These are phyloP conservation scores for Pseudomyrmex gracilis DNA, from an alignment of 1,140 invertebrate genomes.

Conservation along the genomic window DNA sequence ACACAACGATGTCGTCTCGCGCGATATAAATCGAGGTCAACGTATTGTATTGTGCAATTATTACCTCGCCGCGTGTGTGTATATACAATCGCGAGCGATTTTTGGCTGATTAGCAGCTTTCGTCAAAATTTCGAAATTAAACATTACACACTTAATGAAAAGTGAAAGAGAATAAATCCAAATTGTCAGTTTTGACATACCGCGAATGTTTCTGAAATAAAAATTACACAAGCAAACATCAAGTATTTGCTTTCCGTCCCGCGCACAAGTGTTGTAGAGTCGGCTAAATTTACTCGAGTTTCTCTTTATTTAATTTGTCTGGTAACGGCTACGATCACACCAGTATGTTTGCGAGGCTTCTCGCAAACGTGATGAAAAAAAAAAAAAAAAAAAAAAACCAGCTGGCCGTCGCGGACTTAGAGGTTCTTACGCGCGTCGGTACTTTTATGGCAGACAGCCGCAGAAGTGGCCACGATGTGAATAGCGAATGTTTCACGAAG, in stretches of 20 bases:
- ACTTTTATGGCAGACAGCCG: neutral
- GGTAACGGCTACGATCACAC: neutral
- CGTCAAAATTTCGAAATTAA: neutral
- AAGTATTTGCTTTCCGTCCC: neutral
- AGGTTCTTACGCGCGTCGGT: neutral
- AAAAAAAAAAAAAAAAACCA: neutral
- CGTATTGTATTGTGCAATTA: neutral
- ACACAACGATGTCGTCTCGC: too few species aligned
- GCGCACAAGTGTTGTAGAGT: neutral
- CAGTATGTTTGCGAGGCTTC: neutral
- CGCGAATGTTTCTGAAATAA: neutral
- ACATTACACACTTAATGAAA: neutral
- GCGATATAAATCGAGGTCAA: conserved; percentile 14
- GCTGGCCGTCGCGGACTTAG: neutral
- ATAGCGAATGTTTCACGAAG: conserved; percentile 1
- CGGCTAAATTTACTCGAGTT: neutral
- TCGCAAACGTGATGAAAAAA: neutral
- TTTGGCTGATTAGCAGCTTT: conserved; percentile 18
- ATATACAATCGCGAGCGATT: neutral
- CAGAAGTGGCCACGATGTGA: neutral
- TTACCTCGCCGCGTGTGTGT: too few species aligned
- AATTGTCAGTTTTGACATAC: neutral
- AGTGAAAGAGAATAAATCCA: neutral
- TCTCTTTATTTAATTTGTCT: conserved; percentile 31
- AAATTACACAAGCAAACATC: neutral